Evolutionary conservation across 2,888 invertebrate species (phyloP), one percentile per base, ranked within the genome.

Genomic region (Tinea pellionella): DNA sequence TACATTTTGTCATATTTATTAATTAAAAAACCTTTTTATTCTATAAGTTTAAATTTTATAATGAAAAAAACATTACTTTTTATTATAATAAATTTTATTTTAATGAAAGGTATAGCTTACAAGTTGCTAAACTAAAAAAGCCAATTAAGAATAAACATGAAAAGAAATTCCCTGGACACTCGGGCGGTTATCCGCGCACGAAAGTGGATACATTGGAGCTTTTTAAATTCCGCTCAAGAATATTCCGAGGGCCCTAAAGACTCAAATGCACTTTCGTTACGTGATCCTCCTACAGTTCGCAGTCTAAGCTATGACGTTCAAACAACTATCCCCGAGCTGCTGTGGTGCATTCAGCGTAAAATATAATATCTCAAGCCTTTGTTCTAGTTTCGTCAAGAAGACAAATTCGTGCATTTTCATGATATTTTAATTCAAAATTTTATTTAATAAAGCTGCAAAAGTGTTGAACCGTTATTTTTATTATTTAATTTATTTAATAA

Each of bases 241-340:
- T 57, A 32, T 32, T 57, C 57, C 57, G 32, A 57, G 57, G 57
- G 57, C 19, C 57, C 32, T 57, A 57, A 57, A 57, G 57, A 32
- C 57, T 57, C 32, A 13, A 57, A 57, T 57, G 32, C 57, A 57
- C 57, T 57, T 15, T 57, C 30, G 57, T 32, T 32, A 32, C 57
- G 57, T 57, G 32, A 32, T 57, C 30, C 32, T 32, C 8, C 12
- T 29, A 15, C 2, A 57, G 30, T 16, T 32, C 32, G 11, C 15
- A 57, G 57, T 32, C 57, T 57, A 32, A 57, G 57, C 24, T 24
- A 53, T 53, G 19, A 18, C 53, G 53, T 24, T 24, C 18, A 19
- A 53, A 53, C 53, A 53, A 53, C 53, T 53, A 53, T 53, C 53
- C n/a, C 18, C 19, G 53, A 12, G 24, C 18, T 6, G 53, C 53